Evolutionary conservation across 2,797 vertebrate species (phyloP).

Genomic region (Clangula hyemalis): DNA sequence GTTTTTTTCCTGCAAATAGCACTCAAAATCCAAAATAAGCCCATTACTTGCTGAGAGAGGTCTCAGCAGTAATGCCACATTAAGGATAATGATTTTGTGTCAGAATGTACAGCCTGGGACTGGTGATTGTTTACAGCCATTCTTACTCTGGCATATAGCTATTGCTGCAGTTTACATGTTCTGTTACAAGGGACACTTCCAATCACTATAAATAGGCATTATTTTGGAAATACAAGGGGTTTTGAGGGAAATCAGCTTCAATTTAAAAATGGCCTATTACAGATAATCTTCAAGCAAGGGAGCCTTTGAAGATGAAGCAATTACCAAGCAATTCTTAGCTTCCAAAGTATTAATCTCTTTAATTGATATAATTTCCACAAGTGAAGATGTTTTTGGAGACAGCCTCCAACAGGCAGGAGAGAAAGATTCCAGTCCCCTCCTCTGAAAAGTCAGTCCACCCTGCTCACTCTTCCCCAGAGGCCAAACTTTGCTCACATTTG

Average conservation of each 20-base stretch:
- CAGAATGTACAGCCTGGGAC: background rate
- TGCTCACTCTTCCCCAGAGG: background rate
- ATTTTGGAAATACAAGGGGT: background rate
- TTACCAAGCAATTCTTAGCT: background rate
- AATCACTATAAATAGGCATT: background rate
- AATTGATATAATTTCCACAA: background rate
- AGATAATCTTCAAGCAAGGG: background rate
- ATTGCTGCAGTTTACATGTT: background rate
- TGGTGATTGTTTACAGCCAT: background rate
- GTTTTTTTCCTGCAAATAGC: background rate
- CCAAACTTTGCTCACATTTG: background rate
- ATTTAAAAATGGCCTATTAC: background rate
- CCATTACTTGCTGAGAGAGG: background rate
- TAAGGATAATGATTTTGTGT: background rate
- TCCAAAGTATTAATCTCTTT: background rate
- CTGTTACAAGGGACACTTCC: background rate
- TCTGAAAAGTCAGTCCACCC: background rate
- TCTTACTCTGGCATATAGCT: background rate
- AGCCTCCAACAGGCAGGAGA: background rate
- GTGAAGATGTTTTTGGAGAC: background rate
- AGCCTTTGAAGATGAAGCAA: conserved; percentile 19
- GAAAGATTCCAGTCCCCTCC: background rate
- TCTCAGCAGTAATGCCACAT: background rate
- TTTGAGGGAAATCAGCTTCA: background rate
- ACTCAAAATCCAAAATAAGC: background rate